These are phyloP conservation scores for Fragariocoptes setiger DNA, from an alignment of 1,140 invertebrate genomes.

Conservation along the genomic window DNA sequence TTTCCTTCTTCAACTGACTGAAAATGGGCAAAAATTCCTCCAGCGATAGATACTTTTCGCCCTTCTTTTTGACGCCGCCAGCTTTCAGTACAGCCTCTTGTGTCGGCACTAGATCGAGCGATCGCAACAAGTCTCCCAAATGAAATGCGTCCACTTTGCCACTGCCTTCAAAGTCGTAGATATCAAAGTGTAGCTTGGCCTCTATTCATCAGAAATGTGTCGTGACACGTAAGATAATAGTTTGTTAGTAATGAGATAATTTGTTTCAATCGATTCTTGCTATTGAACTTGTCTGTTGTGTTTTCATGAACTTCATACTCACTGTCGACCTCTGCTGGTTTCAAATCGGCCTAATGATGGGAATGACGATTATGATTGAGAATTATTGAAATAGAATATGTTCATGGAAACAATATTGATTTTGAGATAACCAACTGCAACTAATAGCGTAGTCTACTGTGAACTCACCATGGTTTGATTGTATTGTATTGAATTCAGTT, in stretches of 20 bases:
- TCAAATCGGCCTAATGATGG: conserved; percentile 16
- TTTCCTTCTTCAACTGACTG: conserved; percentile 75
- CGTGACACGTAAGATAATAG: no score
- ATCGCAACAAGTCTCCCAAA: conserved; percentile 59
- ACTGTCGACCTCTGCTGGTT: conserved; percentile 16
- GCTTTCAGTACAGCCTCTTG: conserved; percentile 56
- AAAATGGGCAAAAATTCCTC: conserved; percentile 96
- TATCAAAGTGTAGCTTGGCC: conserved; percentile 48
- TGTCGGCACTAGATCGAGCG: conserved; percentile 71
- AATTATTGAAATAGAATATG: no score
- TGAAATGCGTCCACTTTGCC: conserved; percentile 47
- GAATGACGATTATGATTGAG: no score
- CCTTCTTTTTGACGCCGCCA: conserved; percentile 78
- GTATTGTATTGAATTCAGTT: no score
- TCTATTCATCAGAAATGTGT: conserved; percentile 20
- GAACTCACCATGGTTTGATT: no score
- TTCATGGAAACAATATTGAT: no score
- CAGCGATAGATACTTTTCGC: conserved; percentile 46
- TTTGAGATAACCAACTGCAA: no score
- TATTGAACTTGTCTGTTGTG: no score
- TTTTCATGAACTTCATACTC: no score
- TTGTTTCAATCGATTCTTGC: no score
- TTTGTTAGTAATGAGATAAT: no score
- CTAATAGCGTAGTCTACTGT: no score
- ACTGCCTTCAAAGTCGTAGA: conserved; percentile 50